A percentile compares a stretch with the other conserved stretches of the same genome.
Conservation (phyloP, 1,140 invertebrate genomes). For the Lepeophtheirus salmonis region DNA sequence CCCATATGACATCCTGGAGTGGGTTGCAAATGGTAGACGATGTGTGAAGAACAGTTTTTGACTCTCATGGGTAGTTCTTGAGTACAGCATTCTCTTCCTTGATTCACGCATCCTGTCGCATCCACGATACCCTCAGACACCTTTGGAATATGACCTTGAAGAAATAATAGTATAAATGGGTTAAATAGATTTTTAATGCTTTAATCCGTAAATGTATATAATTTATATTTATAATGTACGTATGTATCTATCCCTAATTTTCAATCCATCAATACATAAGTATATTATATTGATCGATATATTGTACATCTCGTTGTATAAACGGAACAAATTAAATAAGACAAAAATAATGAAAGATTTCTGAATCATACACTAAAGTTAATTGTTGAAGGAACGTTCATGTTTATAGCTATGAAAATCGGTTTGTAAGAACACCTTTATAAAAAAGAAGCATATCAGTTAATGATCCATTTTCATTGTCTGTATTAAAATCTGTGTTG, state of each 20-base stretch:
- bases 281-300: too few species aligned
- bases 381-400: not conserved
- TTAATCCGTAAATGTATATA: too few species aligned
- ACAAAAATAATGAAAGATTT: too few species aligned
- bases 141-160: slow-evolving; percentile 8
- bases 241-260: too few species aligned
- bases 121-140: slow-evolving; percentile 12
- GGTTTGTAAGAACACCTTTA: not conserved
- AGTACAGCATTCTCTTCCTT: slow-evolving; percentile 13
- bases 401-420: not conserved
- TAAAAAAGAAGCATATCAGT: slow-evolving; percentile 5
- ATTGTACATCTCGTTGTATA: too few species aligned
- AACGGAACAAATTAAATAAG: too few species aligned
- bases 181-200: too few species aligned
- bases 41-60: slow-evolving; percentile 8
- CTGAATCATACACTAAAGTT: not conserved
- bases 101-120: slow-evolving; percentile 8
- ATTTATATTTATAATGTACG: too few species aligned
- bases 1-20: slow-evolving; percentile 14
- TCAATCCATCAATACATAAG: too few species aligned
- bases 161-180: too few species aligned
- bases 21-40: slow-evolving; percentile 15
- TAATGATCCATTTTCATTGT: slow-evolving; percentile 1
- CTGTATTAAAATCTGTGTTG: not conserved
- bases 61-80: slow-evolving; percentile 2